Percentiles rank a stretch among this genome's conserved stretches.
These are phyloP conservation scores for Eulemur mongoz DNA, from an alignment of 2,797 vertebrate genomes.

Conservation along the genomic window DNA sequence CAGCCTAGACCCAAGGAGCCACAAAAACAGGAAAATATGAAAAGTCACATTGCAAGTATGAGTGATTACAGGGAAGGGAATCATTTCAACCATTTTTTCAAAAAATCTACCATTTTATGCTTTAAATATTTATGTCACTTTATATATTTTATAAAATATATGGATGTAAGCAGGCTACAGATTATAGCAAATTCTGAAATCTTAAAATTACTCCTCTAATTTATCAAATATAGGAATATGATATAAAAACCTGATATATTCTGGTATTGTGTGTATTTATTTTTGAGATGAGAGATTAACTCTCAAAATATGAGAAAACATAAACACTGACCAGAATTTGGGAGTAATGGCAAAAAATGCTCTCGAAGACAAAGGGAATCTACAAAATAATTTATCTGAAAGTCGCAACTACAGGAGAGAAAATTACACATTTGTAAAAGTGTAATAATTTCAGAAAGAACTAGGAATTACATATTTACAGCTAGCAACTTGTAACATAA, in stretches of 20 bases:
- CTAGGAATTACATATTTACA: background rate
- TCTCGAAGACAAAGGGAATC: background rate
- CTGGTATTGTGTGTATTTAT: background rate
- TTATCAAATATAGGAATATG: constrained; percentile 32
- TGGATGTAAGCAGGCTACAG: background rate
- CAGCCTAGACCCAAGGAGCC: background rate
- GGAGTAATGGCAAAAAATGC: background rate
- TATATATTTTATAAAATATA: constrained; percentile 11
- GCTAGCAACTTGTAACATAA: background rate
- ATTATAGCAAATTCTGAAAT: background rate
- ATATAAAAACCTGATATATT: background rate
- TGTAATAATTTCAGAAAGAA: background rate
- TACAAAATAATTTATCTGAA: background rate
- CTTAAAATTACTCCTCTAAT: constrained; percentile 22
- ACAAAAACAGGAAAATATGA: background rate
- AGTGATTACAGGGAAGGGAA: background rate
- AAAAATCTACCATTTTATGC: background rate
- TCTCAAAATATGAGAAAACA: background rate
- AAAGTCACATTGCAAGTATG: background rate
- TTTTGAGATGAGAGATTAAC: background rate
- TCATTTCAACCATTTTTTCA: background rate
- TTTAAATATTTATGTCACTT: constrained; percentile 41
- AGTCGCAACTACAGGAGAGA: background rate
- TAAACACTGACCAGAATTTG: background rate
- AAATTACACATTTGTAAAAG: background rate